phyloP scores from a whole-genome alignment of 2,113 vertebrate species.

The Pseudopodoces humilis region DNA sequence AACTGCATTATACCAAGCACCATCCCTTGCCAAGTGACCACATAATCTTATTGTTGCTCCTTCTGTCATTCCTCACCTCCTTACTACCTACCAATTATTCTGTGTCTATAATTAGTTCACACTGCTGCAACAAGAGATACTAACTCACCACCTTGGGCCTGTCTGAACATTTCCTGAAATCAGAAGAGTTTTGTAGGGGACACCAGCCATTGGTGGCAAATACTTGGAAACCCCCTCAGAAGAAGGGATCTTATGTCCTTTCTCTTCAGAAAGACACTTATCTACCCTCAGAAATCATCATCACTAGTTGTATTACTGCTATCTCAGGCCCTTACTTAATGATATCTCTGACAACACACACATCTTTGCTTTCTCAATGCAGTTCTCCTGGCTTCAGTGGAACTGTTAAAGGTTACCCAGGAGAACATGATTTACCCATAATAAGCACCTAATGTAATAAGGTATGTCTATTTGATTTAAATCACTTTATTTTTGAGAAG shows the following conservation, averaged over 20 bases:
- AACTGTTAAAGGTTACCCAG: neutral
- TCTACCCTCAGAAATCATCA: neutral
- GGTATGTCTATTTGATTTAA: neutral
- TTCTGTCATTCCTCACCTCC: neutral
- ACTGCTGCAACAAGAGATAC: neutral
- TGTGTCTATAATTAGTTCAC: conserved; percentile 40
- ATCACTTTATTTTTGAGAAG: neutral
- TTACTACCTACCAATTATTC: conserved; percentile 28
- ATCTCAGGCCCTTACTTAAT: neutral
- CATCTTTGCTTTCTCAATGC: neutral
- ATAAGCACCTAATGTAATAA: neutral
- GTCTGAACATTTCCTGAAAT: neutral
- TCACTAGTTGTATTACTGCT: neutral
- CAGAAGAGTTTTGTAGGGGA: neutral
- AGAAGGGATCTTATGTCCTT: neutral
- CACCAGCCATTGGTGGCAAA: neutral
- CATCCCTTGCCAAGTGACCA: conserved; percentile 1
- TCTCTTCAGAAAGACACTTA: neutral
- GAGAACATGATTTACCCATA: neutral
- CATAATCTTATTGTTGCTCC: conserved; percentile 22
- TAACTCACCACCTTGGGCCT: neutral
- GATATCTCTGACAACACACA: neutral
- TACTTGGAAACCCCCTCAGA: neutral
- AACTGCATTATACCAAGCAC: neutral
- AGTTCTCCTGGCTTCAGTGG: neutral